A percentile compares a stretch with the other conserved stretches of the same genome.
Evolutionary conservation across 2,113 vertebrate species (phyloP).

Genomic region (Chloebia gouldiae): DNA sequence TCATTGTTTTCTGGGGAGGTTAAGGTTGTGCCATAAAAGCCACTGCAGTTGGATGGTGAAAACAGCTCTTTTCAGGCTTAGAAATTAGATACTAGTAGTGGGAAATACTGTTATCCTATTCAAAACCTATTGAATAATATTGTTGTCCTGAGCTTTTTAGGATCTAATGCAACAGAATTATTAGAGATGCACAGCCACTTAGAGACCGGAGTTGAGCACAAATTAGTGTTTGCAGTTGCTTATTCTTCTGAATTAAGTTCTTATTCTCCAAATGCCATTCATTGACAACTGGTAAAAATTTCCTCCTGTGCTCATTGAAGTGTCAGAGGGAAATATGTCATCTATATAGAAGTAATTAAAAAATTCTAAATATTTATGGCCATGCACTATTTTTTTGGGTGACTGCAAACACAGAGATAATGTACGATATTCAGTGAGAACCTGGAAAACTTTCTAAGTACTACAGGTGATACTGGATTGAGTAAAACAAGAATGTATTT

Average conservation of each 20-base stretch:
- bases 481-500: background rate
- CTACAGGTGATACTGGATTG: background rate
- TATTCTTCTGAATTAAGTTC: background rate
- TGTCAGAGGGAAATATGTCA: background rate
- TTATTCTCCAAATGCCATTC: background rate
- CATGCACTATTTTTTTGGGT: background rate
- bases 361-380: background rate
- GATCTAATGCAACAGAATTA: background rate
- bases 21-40: background rate
- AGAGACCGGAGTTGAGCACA: background rate
- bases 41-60: background rate
- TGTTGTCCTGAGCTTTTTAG: background rate
- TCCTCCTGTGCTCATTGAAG: background rate
- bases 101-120: background rate
- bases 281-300: background rate
- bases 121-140: background rate
- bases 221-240: background rate
- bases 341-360: background rate
- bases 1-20: background rate
- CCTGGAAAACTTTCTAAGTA: background rate
- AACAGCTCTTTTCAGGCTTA: background rate
- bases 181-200: background rate
- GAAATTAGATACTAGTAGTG: background rate
- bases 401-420: background rate
- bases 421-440: background rate